Conservation (phyloP, 2,113 vertebrate genomes). For the Montifringilla adamsi region DNA sequence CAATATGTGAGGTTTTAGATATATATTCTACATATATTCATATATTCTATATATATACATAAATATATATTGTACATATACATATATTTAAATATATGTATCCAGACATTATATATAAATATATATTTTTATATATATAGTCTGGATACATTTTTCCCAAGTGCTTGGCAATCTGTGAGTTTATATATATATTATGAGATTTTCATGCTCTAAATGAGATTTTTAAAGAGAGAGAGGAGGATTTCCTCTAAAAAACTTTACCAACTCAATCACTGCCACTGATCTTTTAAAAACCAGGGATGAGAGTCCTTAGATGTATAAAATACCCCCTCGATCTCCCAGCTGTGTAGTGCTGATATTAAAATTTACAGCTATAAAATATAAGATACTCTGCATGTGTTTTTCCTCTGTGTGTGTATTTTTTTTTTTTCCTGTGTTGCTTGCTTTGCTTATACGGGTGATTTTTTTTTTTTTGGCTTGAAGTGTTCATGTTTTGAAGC, state of each 20-base stretch:
- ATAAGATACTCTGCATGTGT: background rate
- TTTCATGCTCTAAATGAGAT: background rate
- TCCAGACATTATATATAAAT: too few species aligned
- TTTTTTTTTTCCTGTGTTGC: background rate
- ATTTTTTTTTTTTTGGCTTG: slow-evolving; percentile 22
- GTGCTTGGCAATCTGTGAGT: background rate
- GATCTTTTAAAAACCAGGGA: background rate
- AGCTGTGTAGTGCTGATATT: background rate
- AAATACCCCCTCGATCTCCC: background rate
- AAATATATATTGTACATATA: too few species aligned
- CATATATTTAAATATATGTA: too few species aligned
- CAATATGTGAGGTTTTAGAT: too few species aligned
- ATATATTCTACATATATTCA: too few species aligned
- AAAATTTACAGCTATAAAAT: background rate
- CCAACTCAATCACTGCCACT: background rate
- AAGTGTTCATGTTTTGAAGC: background rate
- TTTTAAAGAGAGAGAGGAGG: background rate
- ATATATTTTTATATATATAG: too few species aligned
- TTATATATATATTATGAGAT: too few species aligned
- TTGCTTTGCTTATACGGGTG: slow-evolving; percentile 1
- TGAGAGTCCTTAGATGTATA: background rate
- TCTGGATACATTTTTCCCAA: background rate
- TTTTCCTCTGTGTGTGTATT: background rate
- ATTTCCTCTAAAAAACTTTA: background rate
- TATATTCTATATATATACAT: too few species aligned